A percentile compares a stretch with the other conserved stretches of the same genome.
Conservation (phyloP, 2,113 vertebrate genomes). For the Smithornis capensis region DNA sequence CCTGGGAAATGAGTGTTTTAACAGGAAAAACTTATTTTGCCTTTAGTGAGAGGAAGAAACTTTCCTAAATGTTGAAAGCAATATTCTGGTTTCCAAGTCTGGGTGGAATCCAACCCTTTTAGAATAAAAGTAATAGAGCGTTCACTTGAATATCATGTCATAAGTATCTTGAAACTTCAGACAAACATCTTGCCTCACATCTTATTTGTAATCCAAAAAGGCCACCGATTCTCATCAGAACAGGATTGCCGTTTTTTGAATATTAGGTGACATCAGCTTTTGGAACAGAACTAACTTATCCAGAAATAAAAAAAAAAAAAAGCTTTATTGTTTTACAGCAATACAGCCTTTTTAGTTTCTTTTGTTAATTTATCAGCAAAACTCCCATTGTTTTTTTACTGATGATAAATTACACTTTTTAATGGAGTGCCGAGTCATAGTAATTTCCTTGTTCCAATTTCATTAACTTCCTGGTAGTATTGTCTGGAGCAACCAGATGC, state of each 20-base stretch:
- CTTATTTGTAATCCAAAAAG: conserved; percentile 19
- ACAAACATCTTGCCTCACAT: conserved; percentile 12
- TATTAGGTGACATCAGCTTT: conserved; percentile 44
- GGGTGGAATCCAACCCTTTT: neutral
- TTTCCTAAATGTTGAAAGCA: neutral
- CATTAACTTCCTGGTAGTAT: conserved; percentile 77
- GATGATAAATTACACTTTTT: conserved; percentile 71
- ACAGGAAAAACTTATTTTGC: neutral
- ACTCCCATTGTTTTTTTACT: conserved; percentile 68
- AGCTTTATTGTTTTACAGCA: conserved; percentile 22
- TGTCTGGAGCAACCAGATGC: conserved; percentile 71
- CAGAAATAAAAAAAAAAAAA: neutral
- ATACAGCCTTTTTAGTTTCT: conserved; percentile 41
- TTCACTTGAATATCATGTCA: conserved; percentile 12
- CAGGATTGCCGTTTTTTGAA: conserved; percentile 33
- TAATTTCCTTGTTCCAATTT: conserved; percentile 76
- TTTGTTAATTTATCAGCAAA: conserved; percentile 66
- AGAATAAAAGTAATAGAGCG: neutral
- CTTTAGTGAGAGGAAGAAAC: neutral
- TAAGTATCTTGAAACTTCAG: neutral
- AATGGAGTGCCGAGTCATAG: conserved; percentile 71
- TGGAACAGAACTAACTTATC: conserved; percentile 37
- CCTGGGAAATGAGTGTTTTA: neutral
- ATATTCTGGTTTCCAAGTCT: neutral
- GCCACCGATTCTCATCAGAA: neutral